Evolutionary conservation across 2,113 vertebrate species (phyloP).

Genomic region (Tursiops truncatus): DNA sequence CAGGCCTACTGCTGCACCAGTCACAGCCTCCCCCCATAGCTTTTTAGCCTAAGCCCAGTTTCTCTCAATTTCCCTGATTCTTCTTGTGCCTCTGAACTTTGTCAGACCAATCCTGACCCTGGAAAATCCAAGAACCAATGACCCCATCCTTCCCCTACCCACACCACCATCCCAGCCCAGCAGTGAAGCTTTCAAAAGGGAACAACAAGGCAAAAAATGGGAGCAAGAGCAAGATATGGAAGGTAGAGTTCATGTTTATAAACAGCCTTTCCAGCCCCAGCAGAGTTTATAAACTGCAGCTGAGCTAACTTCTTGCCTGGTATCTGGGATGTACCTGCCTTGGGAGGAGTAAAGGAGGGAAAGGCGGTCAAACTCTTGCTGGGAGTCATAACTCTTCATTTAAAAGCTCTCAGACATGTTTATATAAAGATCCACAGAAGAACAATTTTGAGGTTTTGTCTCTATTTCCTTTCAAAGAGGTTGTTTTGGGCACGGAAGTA

Average conservation of each 20-base stretch:
- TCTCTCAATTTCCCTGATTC: background rate
- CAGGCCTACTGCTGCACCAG: background rate
- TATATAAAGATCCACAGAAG: constrained; percentile 23
- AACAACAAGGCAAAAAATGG: background rate
- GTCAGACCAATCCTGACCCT: background rate
- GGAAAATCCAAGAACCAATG: background rate
- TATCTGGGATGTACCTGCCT: background rate
- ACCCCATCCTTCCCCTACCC: background rate
- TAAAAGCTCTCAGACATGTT: background rate
- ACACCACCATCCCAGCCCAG: background rate
- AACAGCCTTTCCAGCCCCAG: background rate
- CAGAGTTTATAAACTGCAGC: background rate
- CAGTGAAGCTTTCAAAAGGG: background rate
- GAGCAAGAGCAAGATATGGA: background rate
- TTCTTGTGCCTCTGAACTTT: background rate
- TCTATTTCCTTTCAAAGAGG: constrained; percentile 41
- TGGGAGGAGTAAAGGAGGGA: background rate
- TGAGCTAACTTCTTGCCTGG: background rate
- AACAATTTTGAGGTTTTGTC: constrained; percentile 23
- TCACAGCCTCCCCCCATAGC: background rate
- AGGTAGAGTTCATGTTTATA: background rate
- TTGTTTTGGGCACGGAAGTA: background rate
- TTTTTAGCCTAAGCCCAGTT: background rate
- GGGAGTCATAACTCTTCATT: constrained; percentile 14
- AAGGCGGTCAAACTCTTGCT: background rate